Base-by-base conservation (phyloP, 2,888 invertebrate genomes). In the Cryptophagus acutangulus region DNA sequence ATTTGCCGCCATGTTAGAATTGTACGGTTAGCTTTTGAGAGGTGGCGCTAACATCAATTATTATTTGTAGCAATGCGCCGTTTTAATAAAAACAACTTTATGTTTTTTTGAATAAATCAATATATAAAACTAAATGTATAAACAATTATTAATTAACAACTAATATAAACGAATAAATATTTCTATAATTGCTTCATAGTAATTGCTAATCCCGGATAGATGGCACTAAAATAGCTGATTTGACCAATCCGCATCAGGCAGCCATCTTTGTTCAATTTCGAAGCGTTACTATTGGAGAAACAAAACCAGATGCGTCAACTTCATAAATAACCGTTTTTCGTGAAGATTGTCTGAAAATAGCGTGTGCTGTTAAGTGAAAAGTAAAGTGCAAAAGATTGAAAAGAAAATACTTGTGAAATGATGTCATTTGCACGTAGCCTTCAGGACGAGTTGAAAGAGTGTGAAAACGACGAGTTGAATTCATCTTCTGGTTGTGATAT, bases 401-500 rank as follows among this genome's bases (percentile, higher is more conserved):
- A n/a, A n/a, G n/a, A n/a, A n/a, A n/a, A n/a, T n/a, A n/a, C n/a
- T n/a, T n/a, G n/a, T 6, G 10, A 4, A 38, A 52, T 36, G 33
- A 64, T 65, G 65, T 59, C 61, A 45, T 52, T 46, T 34, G 46
- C 49, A 18, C 49, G 52, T 41, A 58, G 49, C 44, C 39, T 52
- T 33, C 49, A 48, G 18, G 59, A 55, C 17, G 63, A 65, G 25
- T 46, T 59, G 13, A 52, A 49, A 18, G 58, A 61, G 40, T 44
- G 39, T 2, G 57, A 57, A 5, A 43, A 43, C 14, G 65, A 67
- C 40, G 65, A 66, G 46, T 57, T 67, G 17, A 65, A 69, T 51
- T 61, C 62, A 2, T 66, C 66, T n/a, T 78, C 80, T 41, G 74
- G 73, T 49, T 76, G 77, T 69, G 80, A 81, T 66, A 74, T 79